Evolutionary conservation across 30 jellyfish, hydroid and myxozoan species (phyloP).

Genomic region (Hydra vulgaris): DNA sequence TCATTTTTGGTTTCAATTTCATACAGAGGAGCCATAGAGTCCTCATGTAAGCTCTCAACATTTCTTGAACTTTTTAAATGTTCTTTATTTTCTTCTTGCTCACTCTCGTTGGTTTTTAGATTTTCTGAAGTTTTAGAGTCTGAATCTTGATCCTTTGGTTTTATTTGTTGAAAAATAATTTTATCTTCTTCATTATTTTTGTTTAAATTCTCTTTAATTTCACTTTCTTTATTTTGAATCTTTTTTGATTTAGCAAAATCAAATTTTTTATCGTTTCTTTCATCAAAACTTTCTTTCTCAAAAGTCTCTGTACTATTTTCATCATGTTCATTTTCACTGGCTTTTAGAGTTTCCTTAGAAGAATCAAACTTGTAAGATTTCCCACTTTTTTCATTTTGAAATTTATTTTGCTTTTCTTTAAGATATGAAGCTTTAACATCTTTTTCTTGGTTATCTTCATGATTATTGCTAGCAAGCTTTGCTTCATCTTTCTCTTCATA

Average conservation of each 20-base stretch:
- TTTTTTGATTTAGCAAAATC: not conserved
- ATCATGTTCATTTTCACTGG: too few relatives aligned
- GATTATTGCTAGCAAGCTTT: not conserved
- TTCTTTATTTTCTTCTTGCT: not conserved
- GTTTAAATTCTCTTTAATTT: too few relatives aligned
- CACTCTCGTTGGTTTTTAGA: not conserved
- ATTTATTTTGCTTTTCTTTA: constrained; percentile 3
- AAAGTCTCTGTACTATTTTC: not conserved
- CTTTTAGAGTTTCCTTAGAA: too few relatives aligned
- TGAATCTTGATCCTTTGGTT: not conserved
- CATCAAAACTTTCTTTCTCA: not conserved
- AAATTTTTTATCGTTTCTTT: not conserved
- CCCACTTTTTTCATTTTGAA: not conserved
- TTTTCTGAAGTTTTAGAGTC: not conserved
- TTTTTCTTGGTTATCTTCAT: not conserved
- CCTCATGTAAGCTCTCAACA: constrained; percentile 20
- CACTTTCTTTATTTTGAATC: not conserved
- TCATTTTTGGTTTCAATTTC: constrained; percentile 22
- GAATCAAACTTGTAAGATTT: too few relatives aligned
- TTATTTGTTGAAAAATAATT: too few relatives aligned
- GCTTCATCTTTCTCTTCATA: not conserved
- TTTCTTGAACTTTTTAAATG: not conserved
- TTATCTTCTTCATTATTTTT: not conserved
- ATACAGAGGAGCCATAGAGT: constrained; percentile 19
- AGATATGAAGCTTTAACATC: not conserved